Base-by-base conservation (phyloP, 2,797 vertebrate species). In the Myripristis jacobus region DNA sequence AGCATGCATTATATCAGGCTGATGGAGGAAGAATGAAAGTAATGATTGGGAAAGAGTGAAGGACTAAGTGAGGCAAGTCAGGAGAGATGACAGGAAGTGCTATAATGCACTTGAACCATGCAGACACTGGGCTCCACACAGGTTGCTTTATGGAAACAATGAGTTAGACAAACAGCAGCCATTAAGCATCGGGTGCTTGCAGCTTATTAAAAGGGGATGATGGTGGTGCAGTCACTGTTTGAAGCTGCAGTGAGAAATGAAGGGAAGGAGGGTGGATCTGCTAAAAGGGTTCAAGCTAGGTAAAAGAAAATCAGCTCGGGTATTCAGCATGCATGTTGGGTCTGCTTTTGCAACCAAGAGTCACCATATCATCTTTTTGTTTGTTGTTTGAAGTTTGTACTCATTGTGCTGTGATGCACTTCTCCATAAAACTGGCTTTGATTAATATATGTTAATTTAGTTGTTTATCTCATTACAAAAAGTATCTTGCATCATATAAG, bases 1-100 rank as follows among this genome's bases (percentile, higher is more conserved):
- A 55, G 94, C 95, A 94, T 96, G 95, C 95, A 95, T 92, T 92
- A 94, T 90, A 94, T 96, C 94, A 84, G 94, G 94, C 94, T 95
- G 94, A 92, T 87, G 85, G 82, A 80, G 66, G 50, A 61, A 73
- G 56, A 76, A 19, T 70, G 53, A 86, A 60, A 51, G 29, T 19
- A 25, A 83, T 72, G 62, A 79, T 70, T 62, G 65, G 78, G 55
- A 75, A 57, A 66, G 73, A 4, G 48, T 84, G 58, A 77, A 63
- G 64, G 57, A 29, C 27, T 3, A 73, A 79, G 59, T 57, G 51
- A 84, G 19, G 43, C 2, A 50, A 52, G n/a, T 15, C 7, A 67
- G 31, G 54, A 34, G 21, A 6, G 48, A 53, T 13, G 50, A 38
- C 19, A 4, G 19, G 54, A 53, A n/a, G 13, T 22, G 38, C 24